Percentiles rank a stretch among this genome's conserved stretches.
phyloP scores from a whole-genome alignment of 2,113 vertebrate genomes.

The Hipposideros armiger region DNA sequence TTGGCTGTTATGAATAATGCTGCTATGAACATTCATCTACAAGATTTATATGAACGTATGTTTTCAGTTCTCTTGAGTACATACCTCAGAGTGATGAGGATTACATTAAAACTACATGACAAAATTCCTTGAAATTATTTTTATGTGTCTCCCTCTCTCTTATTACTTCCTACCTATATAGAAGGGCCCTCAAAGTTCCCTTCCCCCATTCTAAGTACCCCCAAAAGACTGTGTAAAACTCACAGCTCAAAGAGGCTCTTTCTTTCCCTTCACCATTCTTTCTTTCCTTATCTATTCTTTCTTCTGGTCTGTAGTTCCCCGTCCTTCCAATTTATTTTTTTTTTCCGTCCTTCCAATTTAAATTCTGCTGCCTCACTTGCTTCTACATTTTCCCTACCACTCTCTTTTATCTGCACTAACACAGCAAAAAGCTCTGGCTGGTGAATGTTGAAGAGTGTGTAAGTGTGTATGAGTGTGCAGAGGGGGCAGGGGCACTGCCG shows the following conservation, averaged over 20 bases:
- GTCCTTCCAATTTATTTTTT: not conserved
- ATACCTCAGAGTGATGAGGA: not conserved
- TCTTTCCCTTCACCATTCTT: not conserved
- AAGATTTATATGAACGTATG: not conserved
- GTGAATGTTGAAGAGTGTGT: not conserved
- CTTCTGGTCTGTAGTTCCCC: not conserved
- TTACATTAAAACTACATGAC: not conserved
- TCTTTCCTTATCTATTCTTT: not conserved
- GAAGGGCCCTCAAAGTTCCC: not conserved
- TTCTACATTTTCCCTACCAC: not conserved
- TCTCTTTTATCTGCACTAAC: not conserved
- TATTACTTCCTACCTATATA: not conserved
- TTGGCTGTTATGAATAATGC: not conserved
- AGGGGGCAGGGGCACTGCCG: not conserved
- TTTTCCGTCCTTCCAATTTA: not conserved
- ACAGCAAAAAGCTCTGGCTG: not conserved
- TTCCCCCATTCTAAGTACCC: not conserved
- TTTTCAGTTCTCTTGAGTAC: not conserved
- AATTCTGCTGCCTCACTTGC: not conserved
- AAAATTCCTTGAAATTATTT: not conserved
- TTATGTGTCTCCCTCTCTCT: not conserved
- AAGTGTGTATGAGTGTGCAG: accelerated
- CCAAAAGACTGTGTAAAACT: not conserved
- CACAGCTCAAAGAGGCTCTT: not conserved
- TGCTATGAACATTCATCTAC: not conserved